phyloP scores from a whole-genome alignment of 1,140 invertebrate species.

The Drosophila leontia region DNA sequence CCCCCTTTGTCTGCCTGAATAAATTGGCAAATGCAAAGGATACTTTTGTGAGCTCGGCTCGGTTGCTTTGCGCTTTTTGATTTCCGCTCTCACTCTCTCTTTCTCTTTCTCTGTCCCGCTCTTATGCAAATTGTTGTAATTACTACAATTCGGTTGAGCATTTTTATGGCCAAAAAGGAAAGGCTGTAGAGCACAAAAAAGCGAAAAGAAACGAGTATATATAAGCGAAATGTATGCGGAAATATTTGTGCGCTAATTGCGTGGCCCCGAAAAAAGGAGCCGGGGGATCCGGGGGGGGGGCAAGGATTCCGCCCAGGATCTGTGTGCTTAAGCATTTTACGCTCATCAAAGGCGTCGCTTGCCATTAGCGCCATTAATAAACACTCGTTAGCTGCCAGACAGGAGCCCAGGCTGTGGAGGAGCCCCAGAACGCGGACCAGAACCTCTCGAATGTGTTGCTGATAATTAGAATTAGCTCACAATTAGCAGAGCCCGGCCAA shows the following conservation, averaged over 20 bases:
- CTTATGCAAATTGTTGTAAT: slow-evolving; percentile 83
- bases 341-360: slow-evolving; percentile 71
- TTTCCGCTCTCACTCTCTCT: slow-evolving; percentile 52
- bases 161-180: slow-evolving; percentile 73
- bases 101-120: slow-evolving; percentile 8
- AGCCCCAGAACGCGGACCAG: slow-evolving; percentile 3
- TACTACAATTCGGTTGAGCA: slow-evolving; percentile 82
- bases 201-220: slow-evolving; percentile 16
- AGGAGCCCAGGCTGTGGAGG: slow-evolving; percentile 14
- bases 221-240: slow-evolving; percentile 65
- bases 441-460: slow-evolving; percentile 69
- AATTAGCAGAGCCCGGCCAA: slow-evolving; percentile 54
- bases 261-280: slow-evolving; percentile 36
- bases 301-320: slow-evolving; percentile 43
- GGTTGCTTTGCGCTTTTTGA: slow-evolving; percentile 75
- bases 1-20: slow-evolving; percentile 59
- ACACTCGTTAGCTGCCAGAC: slow-evolving; percentile 68
- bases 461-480: slow-evolving; percentile 81
- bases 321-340: slow-evolving; percentile 70
- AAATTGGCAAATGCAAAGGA: slow-evolving; percentile 81
- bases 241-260: slow-evolving; percentile 83
- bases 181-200: slow-evolving; percentile 23
- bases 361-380: slow-evolving; percentile 80
- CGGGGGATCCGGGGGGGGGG: not conserved
- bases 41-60: slow-evolving; percentile 59